Evolutionary conservation across 2,888 invertebrate genomes (phyloP).

Genomic region (Lydus trimaculatus): DNA sequence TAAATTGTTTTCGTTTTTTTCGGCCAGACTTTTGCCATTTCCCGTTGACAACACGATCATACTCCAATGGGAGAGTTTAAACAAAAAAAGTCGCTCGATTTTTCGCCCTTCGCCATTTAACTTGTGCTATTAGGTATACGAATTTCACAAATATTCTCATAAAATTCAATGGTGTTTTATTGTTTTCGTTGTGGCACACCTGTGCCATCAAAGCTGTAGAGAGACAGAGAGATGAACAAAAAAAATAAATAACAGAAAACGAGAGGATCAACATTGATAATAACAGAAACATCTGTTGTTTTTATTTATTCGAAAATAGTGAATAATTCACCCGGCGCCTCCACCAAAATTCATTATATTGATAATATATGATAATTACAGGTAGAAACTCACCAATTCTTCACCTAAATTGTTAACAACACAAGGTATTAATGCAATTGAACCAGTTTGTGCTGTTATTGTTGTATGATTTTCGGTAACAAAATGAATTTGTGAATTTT

Average conservation of each 20-base stretch:
- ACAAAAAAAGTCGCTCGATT: neutral
- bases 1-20: neutral
- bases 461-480: conserved; percentile 83
- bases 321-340: neutral
- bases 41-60: conserved; percentile 2
- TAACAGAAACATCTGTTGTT: neutral
- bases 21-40: neutral
- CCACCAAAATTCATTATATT: neutral
- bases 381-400: conserved; percentile 82
- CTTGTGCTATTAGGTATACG: neutral
- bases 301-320: neutral
- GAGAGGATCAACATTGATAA: too few species aligned
- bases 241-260: neutral
- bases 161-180: neutral
- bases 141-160: neutral
- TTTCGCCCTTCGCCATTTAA: neutral
- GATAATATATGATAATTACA: neutral
- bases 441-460: conserved; percentile 84
- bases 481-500: conserved; percentile 75
- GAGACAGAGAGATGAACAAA: neutral
- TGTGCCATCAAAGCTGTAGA: neutral
- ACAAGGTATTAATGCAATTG: conserved; percentile 83
- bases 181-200: neutral
- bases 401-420: conserved; percentile 86
- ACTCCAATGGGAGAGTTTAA: neutral